Evolutionary conservation across 2,797 vertebrate genomes (phyloP), one percentile per base, ranked within the genome.

Genomic region (Ctenopoma kingsleyae): DNA sequence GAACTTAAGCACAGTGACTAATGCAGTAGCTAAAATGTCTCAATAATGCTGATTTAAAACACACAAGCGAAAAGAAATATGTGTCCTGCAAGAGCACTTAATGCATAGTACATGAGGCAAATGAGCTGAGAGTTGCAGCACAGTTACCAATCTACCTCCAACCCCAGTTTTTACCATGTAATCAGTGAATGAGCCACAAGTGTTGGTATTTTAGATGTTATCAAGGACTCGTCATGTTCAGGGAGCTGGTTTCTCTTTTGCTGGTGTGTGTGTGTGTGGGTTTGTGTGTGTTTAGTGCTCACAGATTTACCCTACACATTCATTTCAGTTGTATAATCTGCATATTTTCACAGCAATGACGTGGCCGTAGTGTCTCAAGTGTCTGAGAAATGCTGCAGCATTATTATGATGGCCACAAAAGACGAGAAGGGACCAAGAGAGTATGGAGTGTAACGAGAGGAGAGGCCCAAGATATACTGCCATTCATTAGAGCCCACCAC

Each of bases 401-500:
- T 72, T 71, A 25, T 51, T 32, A 49, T 40, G 36, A 84, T 66
- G 47, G 55, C 43, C 47, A 69, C 22, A 62, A 74, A 74, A 69
- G 35, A 71, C 23, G n/a, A 54, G 53, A 59, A 40, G 19, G 48
- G 79, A 55, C 58, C 57, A 10, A 44, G 54, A 49, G 59, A 58
- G 66, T 35, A 6, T 2, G 7, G 58, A 48, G 75, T 65, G 38
- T 49, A 73, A 76, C 73, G 36, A 75, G 70, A 69, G 59, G 66
- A 63, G 48, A 80, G 52, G 64, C 58, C 43, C 10, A 12, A 67
- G 82, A 86, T 85, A 74, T 65, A 83, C 71, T 67, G 70, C 65
- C 75, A 63, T 88, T 89, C 82, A 85, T 89, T 77, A 85, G 55
- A 76, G 74, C 49, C 46, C 67, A 65, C 70, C 71, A 81, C 64